Conservation (phyloP, 92 coral and sea anemone species). For the Muricea muricata region DNA sequence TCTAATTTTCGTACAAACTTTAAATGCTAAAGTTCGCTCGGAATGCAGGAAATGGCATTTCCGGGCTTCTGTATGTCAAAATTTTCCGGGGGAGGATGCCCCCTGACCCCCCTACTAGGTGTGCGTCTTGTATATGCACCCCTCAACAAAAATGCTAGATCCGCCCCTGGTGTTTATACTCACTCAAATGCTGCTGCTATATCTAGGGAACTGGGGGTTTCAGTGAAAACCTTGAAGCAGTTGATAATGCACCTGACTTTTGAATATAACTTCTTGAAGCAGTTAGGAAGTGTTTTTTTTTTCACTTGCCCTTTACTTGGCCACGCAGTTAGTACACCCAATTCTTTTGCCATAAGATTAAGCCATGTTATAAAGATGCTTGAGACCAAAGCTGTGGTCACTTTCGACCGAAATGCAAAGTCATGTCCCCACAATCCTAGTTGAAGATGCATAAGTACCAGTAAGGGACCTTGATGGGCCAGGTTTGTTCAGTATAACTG, state of each 20-base stretch:
- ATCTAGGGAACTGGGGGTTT: conserved; percentile 70
- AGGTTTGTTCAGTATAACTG: conserved; percentile 44
- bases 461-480: conserved; percentile 53
- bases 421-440: conserved; percentile 43
- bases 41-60: too few relatives aligned
- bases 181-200: conserved; percentile 71
- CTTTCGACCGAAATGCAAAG: conserved; percentile 31
- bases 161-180: too few relatives aligned
- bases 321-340: conserved; percentile 66
- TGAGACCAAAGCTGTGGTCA: conserved; percentile 31
- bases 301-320: conserved; percentile 66
- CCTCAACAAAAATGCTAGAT: too few relatives aligned
- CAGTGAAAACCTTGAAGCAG: conserved; percentile 70
- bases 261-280: conserved; percentile 63
- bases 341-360: conserved; percentile 64
- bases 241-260: conserved; percentile 67
- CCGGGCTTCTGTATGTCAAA: too few relatives aligned
- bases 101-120: too few relatives aligned
- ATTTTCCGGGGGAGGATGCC: too few relatives aligned
- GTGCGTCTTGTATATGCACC: too few relatives aligned
- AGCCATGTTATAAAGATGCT: conserved; percentile 46
- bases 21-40: too few relatives aligned
- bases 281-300: conserved; percentile 62
- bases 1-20: too few relatives aligned
- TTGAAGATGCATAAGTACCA: conserved; percentile 54